A percentile compares a stretch with the other conserved stretches of the same genome.
Conservation (phyloP, 2,797 vertebrate genomes). For the Sebastes dallii region DNA sequence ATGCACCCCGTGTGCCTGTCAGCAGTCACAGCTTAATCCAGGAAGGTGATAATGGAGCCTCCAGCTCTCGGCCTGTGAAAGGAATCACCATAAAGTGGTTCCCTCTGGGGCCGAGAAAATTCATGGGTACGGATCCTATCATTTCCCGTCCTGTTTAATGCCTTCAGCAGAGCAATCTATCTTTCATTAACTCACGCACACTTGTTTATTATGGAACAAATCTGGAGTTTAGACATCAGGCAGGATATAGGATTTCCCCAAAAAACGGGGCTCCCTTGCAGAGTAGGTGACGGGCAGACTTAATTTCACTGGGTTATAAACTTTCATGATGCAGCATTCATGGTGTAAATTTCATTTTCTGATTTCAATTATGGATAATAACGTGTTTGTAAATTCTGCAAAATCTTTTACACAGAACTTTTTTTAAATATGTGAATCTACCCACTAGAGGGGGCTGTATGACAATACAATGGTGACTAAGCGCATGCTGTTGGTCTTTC, state of each 20-base stretch:
- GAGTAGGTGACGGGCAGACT: not conserved
- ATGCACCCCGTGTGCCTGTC: conserved; percentile 51
- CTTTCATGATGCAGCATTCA: not conserved
- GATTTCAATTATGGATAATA: conserved; percentile 26
- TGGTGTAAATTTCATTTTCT: conserved; percentile 11
- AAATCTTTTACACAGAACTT: not conserved
- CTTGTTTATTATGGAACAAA: conserved; percentile 51
- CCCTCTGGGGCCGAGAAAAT: conserved; percentile 43
- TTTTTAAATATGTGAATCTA: not conserved
- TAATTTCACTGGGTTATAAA: not conserved
- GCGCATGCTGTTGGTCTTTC: not conserved
- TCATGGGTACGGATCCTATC: conserved; percentile 58
- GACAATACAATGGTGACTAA: not conserved
- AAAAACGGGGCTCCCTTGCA: not conserved
- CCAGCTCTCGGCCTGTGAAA: conserved; percentile 67
- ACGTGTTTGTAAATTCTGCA: not conserved
- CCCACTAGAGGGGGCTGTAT: conserved; percentile 54
- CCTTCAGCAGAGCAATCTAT: conserved; percentile 67
- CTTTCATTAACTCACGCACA: conserved; percentile 62
- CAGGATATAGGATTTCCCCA: not conserved
- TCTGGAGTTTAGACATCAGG: conserved; percentile 9
- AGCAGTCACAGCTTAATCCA: conserved; percentile 59
- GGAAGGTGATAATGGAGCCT: conserved; percentile 69
- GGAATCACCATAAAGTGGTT: conserved; percentile 69
- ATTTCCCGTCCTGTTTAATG: conserved; percentile 63